Base-by-base conservation (phyloP, 92 coral and sea anemone species). In the Desmophyllum pertusum region DNA sequence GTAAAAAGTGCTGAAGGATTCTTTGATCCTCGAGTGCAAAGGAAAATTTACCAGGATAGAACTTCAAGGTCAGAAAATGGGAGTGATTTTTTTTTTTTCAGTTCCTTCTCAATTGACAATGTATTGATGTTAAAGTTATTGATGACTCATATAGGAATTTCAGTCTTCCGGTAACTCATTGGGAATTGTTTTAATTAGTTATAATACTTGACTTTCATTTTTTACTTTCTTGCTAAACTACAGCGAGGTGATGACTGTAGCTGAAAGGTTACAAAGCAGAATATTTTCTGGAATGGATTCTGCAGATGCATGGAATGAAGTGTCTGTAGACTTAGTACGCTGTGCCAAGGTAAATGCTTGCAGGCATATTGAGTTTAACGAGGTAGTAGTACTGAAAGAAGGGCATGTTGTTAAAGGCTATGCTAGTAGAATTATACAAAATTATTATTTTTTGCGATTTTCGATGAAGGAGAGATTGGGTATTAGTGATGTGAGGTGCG, bases 11-110 rank as follows among this genome's bases (percentile, higher is more conserved):
- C 57, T 69, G 73, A 86, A 7, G 92, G 90, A 79, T 92, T 93
- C 45, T 75, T 86, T 55, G 87, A 93, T 77, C 92, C 98, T 9
- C 46, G 55, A 9, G 77, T 92, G 42, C 93, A 91, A 65, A 70
- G 88, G 41, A 77, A 52, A 38, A 70, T 90, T 13, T 85, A 82
- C 83, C 84, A 84, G 75, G 84, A 88, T 39, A 86, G 91, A 33
- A 89, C 97, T 25, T 39, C 71, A 39, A 91, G 97, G 97, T 93
- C n/a, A n/a, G n/a, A n/a, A n/a, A n/a, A n/a, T n/a, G n/a, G n/a
- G 50, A 42, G 81, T 11, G 15, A 50, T 2, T 50, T 50, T 50
- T 11, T 11, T 21, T 9, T 15, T 0, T 10, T 21, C 15, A 0
- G 18, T 9, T 21, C 55, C 13, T 4, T 9, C 55, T 3, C 10